Percentiles rank a stretch among this genome's conserved stretches.
Conservation (phyloP, 2,888 invertebrate genomes). For the Halictus quadricinctus region DNA sequence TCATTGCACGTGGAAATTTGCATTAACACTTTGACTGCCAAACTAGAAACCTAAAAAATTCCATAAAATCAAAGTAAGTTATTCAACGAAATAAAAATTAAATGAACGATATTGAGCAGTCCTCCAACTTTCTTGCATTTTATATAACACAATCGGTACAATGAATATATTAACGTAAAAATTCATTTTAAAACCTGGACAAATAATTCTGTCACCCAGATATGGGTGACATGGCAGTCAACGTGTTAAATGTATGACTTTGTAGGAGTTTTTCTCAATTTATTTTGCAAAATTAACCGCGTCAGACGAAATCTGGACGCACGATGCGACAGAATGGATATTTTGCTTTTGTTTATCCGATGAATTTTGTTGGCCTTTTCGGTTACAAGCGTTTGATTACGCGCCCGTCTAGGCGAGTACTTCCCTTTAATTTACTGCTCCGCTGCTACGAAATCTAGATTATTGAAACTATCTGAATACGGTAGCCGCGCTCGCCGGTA, state of each 20-base stretch:
- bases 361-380: background rate
- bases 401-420: background rate
- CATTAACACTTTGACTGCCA: too few relatives aligned
- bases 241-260: background rate
- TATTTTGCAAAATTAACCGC: background rate
- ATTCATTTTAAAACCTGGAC: too few relatives aligned
- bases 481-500: background rate
- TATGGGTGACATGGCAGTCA: too few relatives aligned
- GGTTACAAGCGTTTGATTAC: background rate
- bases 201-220: too few relatives aligned
- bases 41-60: too few relatives aligned
- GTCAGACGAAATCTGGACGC: background rate
- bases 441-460: background rate
- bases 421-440: background rate
- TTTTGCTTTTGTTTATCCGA: background rate
- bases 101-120: too few relatives aligned
- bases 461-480: constrained; percentile 6
- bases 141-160: too few relatives aligned
- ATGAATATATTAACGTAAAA: too few relatives aligned
- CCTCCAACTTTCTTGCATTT: too few relatives aligned
- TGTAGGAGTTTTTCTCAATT: background rate
- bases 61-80: too few relatives aligned
- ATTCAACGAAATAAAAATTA: too few relatives aligned
- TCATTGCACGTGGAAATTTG: too few relatives aligned
- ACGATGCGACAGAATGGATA: background rate